Evolutionary conservation across 92 coral and sea anemone species (phyloP).

Genomic region (Phymanthus crucifer): DNA sequence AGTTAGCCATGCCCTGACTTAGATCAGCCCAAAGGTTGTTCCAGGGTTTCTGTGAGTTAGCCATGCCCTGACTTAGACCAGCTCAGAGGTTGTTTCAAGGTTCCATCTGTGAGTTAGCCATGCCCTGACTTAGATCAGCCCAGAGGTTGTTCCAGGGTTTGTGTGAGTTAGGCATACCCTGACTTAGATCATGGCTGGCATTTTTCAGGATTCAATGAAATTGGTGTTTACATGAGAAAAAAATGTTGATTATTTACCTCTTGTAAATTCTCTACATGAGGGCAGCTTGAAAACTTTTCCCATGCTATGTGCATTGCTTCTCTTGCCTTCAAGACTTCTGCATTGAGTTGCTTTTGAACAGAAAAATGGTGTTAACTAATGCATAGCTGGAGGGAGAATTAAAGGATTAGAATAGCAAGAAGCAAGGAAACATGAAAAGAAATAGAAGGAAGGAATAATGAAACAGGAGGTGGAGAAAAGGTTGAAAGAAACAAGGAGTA

Average conservation of each 20-base stretch:
- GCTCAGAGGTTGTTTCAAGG: no score
- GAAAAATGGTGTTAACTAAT: background rate
- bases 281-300: conserved; percentile 92
- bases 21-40: no score
- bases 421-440: background rate
- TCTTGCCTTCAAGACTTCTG: conserved; percentile 81
- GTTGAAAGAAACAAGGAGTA: background rate
- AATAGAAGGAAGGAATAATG: background rate
- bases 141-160: no score
- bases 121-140: no score
- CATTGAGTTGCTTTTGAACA: conserved; percentile 71
- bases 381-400: background rate
- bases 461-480: background rate
- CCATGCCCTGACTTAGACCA: no score
- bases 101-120: no score
- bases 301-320: conserved; percentile 87
- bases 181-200: no score
- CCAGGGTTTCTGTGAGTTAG: no score
- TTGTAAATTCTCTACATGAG: conserved; percentile 75
- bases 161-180: no score
- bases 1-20: no score
- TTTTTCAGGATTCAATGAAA: background rate
- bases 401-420: background rate
- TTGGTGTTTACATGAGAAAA: background rate
- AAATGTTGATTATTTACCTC: conserved; percentile 59